These are phyloP conservation scores for Pipistrellus nathusii DNA, from an alignment of 2,797 vertebrate species.

Conservation along the genomic window DNA sequence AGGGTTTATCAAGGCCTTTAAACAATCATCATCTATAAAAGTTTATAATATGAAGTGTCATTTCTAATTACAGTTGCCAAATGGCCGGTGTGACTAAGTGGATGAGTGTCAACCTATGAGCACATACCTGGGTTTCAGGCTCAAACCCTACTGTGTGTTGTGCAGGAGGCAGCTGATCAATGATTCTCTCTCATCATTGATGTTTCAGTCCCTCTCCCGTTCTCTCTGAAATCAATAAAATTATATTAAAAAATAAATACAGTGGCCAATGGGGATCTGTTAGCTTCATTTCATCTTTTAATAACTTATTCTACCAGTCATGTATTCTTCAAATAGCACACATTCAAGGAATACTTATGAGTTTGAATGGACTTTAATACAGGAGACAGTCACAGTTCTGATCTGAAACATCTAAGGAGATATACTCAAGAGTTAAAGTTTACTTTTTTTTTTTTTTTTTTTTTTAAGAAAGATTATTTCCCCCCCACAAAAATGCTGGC, in stretches of 20 bases:
- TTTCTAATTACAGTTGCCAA: neutral
- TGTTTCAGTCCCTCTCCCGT: no score
- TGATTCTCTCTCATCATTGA: no score
- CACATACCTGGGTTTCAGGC: no score
- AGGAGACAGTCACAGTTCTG: neutral
- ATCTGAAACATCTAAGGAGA: conserved; percentile 29
- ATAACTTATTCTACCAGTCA: neutral
- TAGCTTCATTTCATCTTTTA: conserved; percentile 29
- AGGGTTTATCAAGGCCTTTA: neutral
- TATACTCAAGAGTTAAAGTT: neutral
- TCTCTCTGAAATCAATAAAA: no score
- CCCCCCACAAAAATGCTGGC: neutral
- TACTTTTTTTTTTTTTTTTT: neutral
- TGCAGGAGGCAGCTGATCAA: no score
- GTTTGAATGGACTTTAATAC: neutral
- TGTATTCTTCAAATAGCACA: neutral
- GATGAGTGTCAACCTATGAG: no score
- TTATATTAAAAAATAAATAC: neutral
- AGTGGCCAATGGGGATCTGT: neutral
- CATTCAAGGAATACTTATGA: neutral
- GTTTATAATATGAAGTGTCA: neutral
- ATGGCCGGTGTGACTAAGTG: no score
- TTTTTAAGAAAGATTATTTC: neutral
- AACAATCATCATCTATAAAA: neutral
- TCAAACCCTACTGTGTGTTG: no score